A percentile compares a stretch with the other conserved stretches of the same genome.
Evolutionary conservation across 2,888 invertebrate species (phyloP).

Genomic region (Terebella lapidaria): DNA sequence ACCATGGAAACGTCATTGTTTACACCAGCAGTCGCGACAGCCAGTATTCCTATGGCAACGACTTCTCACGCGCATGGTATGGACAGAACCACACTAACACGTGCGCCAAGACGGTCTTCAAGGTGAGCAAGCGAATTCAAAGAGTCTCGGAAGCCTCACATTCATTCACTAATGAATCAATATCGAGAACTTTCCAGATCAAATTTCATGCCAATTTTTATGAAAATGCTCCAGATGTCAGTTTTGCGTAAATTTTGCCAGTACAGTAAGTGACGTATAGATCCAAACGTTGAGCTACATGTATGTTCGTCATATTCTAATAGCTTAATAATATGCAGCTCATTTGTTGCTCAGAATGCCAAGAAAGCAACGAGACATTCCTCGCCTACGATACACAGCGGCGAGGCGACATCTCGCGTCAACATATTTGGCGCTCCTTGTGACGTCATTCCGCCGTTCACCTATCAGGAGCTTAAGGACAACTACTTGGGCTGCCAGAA

Average conservation of each 20-base stretch:
- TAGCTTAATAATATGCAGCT: too few relatives aligned
- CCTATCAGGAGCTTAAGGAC: slow-evolving; percentile 49
- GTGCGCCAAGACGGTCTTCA: slow-evolving; percentile 46
- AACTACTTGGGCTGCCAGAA: slow-evolving; percentile 56
- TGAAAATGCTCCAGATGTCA: too few relatives aligned
- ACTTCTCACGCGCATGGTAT: slow-evolving; percentile 50
- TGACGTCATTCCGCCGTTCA: slow-evolving; percentile 53
- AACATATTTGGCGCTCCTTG: slow-evolving; percentile 57
- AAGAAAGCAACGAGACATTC: slow-evolving; percentile 42
- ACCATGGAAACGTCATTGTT: slow-evolving; percentile 49
- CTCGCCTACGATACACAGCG: slow-evolving; percentile 45
- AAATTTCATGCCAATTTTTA: too few relatives aligned
- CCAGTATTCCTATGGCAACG: slow-evolving; percentile 48
- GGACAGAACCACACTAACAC: slow-evolving; percentile 40
- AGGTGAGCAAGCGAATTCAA: slow-evolving; percentile 37
- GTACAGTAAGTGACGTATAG: too few relatives aligned
- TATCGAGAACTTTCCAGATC: too few relatives aligned
- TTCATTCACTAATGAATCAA: too few relatives aligned
- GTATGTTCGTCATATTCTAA: too few relatives aligned
- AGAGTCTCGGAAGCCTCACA: not conserved
- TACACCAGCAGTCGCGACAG: slow-evolving; percentile 47
- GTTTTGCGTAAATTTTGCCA: too few relatives aligned
- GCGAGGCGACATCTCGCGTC: slow-evolving; percentile 36
- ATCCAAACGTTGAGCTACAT: too few relatives aligned
- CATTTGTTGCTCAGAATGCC: slow-evolving; percentile 39